These are phyloP conservation scores for Plutella xylostella DNA, from an alignment of 2,888 invertebrate species.

Conservation along the genomic window DNA sequence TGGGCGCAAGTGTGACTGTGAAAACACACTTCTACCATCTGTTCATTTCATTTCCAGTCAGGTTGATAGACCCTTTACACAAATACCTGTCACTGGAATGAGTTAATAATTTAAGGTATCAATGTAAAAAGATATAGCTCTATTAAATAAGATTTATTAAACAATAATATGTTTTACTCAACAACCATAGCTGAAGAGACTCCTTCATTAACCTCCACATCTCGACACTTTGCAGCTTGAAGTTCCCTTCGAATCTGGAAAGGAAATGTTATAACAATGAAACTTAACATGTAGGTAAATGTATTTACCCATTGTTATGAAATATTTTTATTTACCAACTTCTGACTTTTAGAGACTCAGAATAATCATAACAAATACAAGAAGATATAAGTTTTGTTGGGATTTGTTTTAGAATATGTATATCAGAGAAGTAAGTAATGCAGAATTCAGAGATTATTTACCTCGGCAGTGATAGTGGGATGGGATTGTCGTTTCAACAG, in stretches of 20 bases:
- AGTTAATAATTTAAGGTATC: neutral
- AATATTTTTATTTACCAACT: too few species aligned
- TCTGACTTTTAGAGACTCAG: too few species aligned
- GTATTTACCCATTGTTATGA: too few species aligned
- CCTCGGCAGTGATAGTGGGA: slow-evolving; percentile 77
- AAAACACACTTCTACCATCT: slow-evolving; percentile 62
- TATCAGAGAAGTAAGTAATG: too few species aligned
- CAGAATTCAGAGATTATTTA: too few species aligned
- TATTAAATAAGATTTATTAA: too few species aligned
- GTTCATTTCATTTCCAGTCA: slow-evolving; percentile 74
- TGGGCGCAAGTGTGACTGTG: slow-evolving; percentile 73
- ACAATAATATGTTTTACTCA: slow-evolving; percentile 27
- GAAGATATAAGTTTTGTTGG: too few species aligned
- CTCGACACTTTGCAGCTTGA: slow-evolving; percentile 84
- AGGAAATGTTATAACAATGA: slow-evolving; percentile 9
- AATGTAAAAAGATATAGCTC: too few species aligned
- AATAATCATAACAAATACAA: too few species aligned
- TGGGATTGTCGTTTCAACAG: slow-evolving; percentile 81
- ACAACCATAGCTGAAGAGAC: slow-evolving; percentile 38
- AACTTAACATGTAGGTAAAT: too few species aligned
- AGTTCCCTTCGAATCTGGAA: slow-evolving; percentile 87
- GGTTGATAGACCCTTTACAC: slow-evolving; percentile 61
- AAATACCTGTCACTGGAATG: neutral
- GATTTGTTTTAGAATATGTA: too few species aligned
- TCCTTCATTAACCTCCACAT: slow-evolving; percentile 69